Evolutionary conservation across 2,797 vertebrate genomes (phyloP).

Genomic region (Myotis vivesi): DNA sequence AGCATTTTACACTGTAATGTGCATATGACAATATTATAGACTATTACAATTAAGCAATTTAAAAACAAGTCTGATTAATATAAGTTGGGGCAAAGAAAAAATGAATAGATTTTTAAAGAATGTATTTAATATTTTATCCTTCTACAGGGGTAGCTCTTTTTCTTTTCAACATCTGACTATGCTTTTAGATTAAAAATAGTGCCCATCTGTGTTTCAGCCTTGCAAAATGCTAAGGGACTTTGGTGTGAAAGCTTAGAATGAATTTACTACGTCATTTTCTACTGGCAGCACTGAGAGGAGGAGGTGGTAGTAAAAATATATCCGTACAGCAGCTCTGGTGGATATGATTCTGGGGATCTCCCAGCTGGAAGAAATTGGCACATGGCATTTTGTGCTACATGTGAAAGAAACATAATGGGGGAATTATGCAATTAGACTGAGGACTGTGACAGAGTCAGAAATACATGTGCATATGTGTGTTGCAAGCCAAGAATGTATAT

Average conservation of each 20-base stretch:
- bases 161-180: slow-evolving; percentile 44
- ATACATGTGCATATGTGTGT: neutral
- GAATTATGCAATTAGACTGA: neutral
- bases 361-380: neutral
- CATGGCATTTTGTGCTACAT: neutral
- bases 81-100: neutral
- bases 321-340: neutral
- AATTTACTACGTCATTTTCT: slow-evolving; percentile 58
- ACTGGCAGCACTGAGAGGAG: neutral
- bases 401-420: neutral
- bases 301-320: slow-evolving; percentile 41
- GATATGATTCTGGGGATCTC: neutral
- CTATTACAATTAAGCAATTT: neutral
- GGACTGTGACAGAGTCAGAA: neutral
- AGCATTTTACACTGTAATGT: neutral
- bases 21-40: neutral
- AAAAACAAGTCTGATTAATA: neutral
- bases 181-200: slow-evolving; percentile 67
- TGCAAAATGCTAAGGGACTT: slow-evolving; percentile 52
- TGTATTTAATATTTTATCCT: neutral
- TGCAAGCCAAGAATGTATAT: neutral
- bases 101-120: neutral
- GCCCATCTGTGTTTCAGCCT: slow-evolving; percentile 55
- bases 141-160: neutral
- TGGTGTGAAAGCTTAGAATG: slow-evolving; percentile 43